phyloP scores from a whole-genome alignment of 2,888 invertebrate genomes.

The Machimus rusticus region DNA sequence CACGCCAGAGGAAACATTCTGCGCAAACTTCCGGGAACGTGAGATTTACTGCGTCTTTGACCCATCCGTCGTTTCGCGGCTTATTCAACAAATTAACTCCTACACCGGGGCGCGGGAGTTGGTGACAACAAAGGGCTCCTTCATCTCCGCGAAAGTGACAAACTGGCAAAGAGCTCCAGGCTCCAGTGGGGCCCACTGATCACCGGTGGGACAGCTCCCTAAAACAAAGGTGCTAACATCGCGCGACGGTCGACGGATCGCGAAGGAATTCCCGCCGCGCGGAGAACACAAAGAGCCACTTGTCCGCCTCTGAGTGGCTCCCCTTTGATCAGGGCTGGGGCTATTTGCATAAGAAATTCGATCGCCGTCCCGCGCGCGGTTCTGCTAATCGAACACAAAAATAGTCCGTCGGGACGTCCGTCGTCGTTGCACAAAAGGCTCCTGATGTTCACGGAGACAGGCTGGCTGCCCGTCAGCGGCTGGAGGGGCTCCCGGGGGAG shows the following conservation, averaged over 20 bases:
- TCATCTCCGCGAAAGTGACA: background rate
- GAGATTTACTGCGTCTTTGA: background rate
- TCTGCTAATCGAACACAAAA: constrained; percentile 26
- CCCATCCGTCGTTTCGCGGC: background rate
- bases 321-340: constrained; percentile 16
- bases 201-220: background rate
- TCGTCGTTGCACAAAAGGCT: background rate
- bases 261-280: background rate
- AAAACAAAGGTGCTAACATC: constrained; percentile 10
- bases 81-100: background rate
- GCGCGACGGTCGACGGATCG: background rate
- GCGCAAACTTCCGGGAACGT: background rate
- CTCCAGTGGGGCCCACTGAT: background rate
- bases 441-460: background rate
- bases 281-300: constrained; percentile 29
- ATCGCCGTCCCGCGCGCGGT: background rate
- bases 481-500: background rate
- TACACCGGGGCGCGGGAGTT: background rate
- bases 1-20: background rate
- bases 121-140: background rate
- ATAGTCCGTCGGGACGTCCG: background rate
- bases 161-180: background rate
- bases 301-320: constrained; percentile 11
- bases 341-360: constrained; percentile 40
- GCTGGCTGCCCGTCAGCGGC: background rate